Conservation (phyloP, 2,113 vertebrate genomes). For the Sialia sialis region DNA sequence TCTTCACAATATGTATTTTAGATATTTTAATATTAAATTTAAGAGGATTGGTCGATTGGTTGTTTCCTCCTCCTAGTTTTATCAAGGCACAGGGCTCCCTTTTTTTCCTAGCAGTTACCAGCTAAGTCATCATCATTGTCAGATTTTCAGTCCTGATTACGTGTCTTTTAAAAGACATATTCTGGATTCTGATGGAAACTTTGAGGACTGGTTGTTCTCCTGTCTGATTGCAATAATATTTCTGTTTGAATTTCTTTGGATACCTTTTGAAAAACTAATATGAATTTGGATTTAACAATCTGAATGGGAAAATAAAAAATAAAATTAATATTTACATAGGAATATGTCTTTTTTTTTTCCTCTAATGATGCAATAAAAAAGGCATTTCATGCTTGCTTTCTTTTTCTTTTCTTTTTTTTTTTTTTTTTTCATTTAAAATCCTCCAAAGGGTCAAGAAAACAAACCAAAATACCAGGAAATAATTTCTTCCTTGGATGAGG, state of each 20-base stretch:
- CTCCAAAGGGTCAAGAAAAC: constrained; percentile 73
- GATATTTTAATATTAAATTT: background rate
- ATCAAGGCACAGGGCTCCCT: background rate
- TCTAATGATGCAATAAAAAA: background rate
- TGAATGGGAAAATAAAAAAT: background rate
- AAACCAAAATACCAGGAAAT: constrained; percentile 75
- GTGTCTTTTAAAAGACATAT: background rate
- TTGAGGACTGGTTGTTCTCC: background rate
- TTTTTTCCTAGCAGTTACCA: background rate
- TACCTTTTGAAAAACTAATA: background rate
- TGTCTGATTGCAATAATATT: background rate
- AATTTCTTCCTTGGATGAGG: constrained; percentile 71
- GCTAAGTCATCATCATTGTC: background rate
- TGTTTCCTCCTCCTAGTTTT: background rate
- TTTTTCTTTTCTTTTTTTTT: background rate
- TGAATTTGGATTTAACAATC: background rate
- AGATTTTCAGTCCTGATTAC: background rate
- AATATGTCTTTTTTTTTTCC: background rate
- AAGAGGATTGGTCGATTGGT: background rate
- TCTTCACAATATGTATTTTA: background rate
- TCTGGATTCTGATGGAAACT: background rate
- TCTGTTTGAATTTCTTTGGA: background rate
- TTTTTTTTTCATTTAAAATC: background rate
- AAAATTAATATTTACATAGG: background rate
- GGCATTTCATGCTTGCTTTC: background rate